Percentiles rank a stretch among this genome's conserved stretches.
Conservation (phyloP, 2,888 invertebrate species). For the Nasonia oneida region DNA sequence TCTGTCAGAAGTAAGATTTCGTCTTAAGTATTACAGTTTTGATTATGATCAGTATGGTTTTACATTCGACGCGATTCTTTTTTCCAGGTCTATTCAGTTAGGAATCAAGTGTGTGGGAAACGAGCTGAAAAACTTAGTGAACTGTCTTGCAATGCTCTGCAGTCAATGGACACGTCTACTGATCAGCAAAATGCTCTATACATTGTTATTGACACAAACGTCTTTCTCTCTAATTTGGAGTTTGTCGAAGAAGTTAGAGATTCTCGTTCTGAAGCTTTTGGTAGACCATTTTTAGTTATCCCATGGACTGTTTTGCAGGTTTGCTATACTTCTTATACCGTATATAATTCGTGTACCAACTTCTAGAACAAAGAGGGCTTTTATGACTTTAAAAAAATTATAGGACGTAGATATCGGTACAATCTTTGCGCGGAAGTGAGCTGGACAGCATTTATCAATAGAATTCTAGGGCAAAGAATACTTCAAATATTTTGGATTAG, state of each 20-base stretch:
- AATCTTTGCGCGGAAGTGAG: too few species aligned
- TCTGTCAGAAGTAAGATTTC: constrained; percentile 69
- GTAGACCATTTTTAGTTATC: constrained; percentile 72
- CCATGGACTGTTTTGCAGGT: constrained; percentile 77
- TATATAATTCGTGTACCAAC: too few species aligned
- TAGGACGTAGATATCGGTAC: too few species aligned
- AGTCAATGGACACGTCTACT: constrained; percentile 36
- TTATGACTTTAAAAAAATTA: too few species aligned
- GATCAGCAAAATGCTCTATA: constrained; percentile 67
- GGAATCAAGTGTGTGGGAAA: constrained; percentile 68
- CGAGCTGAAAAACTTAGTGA: constrained; percentile 35
- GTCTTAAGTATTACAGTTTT: neutral
- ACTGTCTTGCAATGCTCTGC: constrained; percentile 45
- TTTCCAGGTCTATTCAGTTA: constrained; percentile 71
- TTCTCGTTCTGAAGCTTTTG: constrained; percentile 69
- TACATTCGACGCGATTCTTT: neutral
- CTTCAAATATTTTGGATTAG: too few species aligned
- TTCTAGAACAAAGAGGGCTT: too few species aligned
- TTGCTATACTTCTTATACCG: constrained; percentile 46
- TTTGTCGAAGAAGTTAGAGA: constrained; percentile 72
- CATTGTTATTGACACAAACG: constrained; percentile 78
- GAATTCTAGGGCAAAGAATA: too few species aligned
- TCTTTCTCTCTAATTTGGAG: constrained; percentile 75
- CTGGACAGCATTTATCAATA: too few species aligned
- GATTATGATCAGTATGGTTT: neutral